Evolutionary conservation across 2,888 invertebrate species (phyloP).

Genomic region (Creontiades dilutus): DNA sequence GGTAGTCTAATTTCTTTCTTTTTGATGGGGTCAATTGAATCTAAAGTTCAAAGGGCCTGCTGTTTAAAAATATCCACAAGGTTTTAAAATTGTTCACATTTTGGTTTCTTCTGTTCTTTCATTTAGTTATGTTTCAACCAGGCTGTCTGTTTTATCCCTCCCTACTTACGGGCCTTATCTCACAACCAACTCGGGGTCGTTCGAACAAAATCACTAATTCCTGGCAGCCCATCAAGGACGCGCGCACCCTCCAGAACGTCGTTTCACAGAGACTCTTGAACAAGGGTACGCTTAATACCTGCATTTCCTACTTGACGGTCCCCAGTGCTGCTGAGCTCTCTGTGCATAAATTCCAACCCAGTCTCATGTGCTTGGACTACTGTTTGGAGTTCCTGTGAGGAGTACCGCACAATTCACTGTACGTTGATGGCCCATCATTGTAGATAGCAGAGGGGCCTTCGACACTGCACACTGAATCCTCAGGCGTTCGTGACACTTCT

Average conservation of each 20-base stretch:
- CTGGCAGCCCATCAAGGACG: not conserved
- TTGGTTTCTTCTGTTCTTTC: too few species aligned
- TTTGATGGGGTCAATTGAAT: too few species aligned
- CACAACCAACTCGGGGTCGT: too few species aligned
- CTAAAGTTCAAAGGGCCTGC: too few species aligned
- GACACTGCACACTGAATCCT: conserved; percentile 93
- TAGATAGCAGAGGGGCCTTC: conserved; percentile 84
- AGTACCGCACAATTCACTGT: conserved; percentile 75
- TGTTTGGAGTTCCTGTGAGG: conserved; percentile 69
- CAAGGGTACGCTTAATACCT: not conserved
- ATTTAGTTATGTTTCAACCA: too few species aligned
- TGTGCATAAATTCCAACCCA: conserved; percentile 39
- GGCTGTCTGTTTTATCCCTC: too few species aligned
- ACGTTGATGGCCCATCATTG: conserved; percentile 78
- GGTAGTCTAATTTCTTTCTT: too few species aligned
- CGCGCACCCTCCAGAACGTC: not conserved
- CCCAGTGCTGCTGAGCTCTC: conserved; percentile 37
- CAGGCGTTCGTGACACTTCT: conserved; percentile 91
- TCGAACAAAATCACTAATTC: too few species aligned
- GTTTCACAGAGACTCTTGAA: not conserved
- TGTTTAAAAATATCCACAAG: too few species aligned
- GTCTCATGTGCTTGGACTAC: conserved; percentile 53
- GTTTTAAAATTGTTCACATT: too few species aligned
- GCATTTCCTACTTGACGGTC: not conserved
- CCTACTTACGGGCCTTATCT: too few species aligned